These are phyloP conservation scores for Petrophora chlorosata DNA, from an alignment of 2,888 invertebrate species.

Conservation along the genomic window DNA sequence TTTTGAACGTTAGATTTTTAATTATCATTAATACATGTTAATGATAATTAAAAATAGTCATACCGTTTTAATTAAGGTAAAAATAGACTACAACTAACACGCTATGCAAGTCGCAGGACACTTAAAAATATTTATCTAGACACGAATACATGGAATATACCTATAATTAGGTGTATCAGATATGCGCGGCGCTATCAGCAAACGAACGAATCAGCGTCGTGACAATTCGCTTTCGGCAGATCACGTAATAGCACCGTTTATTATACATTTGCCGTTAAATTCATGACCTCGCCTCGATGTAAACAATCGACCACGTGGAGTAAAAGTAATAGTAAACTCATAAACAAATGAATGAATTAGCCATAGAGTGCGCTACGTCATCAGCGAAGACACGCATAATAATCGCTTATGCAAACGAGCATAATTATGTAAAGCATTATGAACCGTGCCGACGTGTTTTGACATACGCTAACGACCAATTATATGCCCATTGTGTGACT, in stretches of 20 bases:
- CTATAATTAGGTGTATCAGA: slow-evolving; percentile 19
- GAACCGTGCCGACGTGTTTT: slow-evolving; percentile 71
- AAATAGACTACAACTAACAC: slow-evolving; percentile 1
- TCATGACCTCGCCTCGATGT: slow-evolving; percentile 58
- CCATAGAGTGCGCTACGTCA: slow-evolving; percentile 72
- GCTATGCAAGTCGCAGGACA: too few species aligned
- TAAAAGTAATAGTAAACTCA: slow-evolving; percentile 76
- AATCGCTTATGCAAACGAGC: slow-evolving; percentile 79
- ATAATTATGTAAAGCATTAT: slow-evolving; percentile 80
- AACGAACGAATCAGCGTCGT: slow-evolving; percentile 41
- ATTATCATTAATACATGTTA: too few species aligned
- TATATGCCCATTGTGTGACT: slow-evolving; percentile 77
- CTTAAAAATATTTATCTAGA: too few species aligned
- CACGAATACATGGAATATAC: too few species aligned
- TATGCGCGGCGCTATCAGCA: slow-evolving; percentile 41
- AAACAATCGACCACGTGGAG: slow-evolving; percentile 77
- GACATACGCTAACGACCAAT: slow-evolving; percentile 78
- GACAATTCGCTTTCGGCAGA: slow-evolving; percentile 41
- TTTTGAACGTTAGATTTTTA: too few species aligned
- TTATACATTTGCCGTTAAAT: slow-evolving; percentile 68
- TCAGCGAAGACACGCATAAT: slow-evolving; percentile 77
- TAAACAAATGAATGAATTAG: slow-evolving; percentile 78
- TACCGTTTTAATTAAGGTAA: not conserved
- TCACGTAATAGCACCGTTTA: slow-evolving; percentile 63
- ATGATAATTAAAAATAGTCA: slow-evolving; percentile 1